Conservation (phyloP, 2,797 vertebrate genomes). For the Myotis daubentonii region DNA sequence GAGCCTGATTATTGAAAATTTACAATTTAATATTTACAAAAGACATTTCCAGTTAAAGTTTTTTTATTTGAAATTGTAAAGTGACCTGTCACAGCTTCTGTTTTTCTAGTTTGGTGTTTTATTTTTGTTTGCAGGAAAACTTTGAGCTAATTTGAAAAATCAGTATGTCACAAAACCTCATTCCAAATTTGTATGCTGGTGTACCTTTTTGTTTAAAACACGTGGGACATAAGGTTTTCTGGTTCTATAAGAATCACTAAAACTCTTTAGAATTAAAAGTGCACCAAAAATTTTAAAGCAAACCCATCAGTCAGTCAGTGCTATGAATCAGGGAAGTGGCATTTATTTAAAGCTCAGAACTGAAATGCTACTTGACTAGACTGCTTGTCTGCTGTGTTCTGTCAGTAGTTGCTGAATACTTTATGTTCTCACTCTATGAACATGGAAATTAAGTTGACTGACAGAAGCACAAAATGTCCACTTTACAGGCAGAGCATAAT, state of each 20-base stretch:
- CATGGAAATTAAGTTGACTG: slow-evolving; percentile 67
- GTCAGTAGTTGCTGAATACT: slow-evolving; percentile 28
- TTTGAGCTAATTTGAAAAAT: slow-evolving; percentile 33
- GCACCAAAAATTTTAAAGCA: background rate
- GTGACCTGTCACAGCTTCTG: background rate
- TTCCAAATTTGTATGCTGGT: background rate
- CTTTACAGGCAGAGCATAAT: slow-evolving; percentile 43
- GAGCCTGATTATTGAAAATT: background rate
- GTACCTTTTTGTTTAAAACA: slow-evolving; percentile 47
- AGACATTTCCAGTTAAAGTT: slow-evolving; percentile 5
- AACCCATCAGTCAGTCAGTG: background rate
- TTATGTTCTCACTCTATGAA: slow-evolving; percentile 63
- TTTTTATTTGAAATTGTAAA: slow-evolving; percentile 41
- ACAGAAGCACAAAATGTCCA: slow-evolving; percentile 65
- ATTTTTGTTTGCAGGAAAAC: slow-evolving; percentile 14
- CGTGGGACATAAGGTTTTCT: background rate
- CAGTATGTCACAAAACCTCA: background rate
- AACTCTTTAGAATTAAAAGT: slow-evolving; percentile 54
- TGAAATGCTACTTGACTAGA: slow-evolving; percentile 17
- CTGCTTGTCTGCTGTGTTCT: background rate
- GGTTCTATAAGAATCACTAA: background rate
- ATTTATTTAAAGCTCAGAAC: slow-evolving; percentile 22
- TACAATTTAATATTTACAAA: slow-evolving; percentile 18
- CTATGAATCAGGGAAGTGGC: background rate
- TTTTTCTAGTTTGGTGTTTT: background rate